Evolutionary conservation across 2,797 vertebrate genomes (phyloP).

Genomic region (Siniperca undulata): DNA sequence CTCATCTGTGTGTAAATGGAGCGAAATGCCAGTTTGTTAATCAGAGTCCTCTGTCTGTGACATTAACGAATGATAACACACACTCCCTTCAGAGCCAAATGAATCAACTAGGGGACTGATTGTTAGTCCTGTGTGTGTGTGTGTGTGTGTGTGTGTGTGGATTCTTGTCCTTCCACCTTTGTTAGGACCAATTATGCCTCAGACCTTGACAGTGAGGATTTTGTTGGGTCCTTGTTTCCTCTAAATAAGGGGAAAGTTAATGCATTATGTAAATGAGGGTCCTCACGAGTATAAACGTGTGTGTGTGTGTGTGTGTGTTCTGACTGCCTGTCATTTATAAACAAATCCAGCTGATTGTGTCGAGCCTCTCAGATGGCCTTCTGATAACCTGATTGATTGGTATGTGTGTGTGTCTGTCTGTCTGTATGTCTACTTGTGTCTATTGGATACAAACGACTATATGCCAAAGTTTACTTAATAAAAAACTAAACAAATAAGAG

Average conservation of each 20-base stretch:
- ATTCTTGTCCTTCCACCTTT: background rate
- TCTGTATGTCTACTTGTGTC: background rate
- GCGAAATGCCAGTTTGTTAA: slow-evolving; percentile 1
- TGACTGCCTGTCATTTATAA: slow-evolving; percentile 1
- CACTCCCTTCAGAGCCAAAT: background rate
- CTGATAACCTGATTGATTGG: slow-evolving; percentile 4
- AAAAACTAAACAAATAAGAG: slow-evolving; percentile 9
- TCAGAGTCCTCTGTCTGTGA: background rate
- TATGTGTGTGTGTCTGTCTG: background rate
- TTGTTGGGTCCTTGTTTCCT: background rate
- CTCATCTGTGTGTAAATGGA: background rate
- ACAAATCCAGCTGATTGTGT: slow-evolving; percentile 28
- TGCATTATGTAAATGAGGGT: background rate
- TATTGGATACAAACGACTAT: background rate
- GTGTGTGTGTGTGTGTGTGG: slow-evolving; percentile 9
- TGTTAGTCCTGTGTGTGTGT: background rate
- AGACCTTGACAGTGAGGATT: background rate
- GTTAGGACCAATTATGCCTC: slow-evolving; percentile 2
- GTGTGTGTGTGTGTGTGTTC: background rate
- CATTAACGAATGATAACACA: slow-evolving; percentile 14
- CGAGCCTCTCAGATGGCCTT: background rate
- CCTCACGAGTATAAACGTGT: background rate
- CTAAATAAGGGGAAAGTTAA: background rate
- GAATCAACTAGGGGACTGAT: slow-evolving; percentile 4
- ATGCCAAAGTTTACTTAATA: background rate